A percentile compares a stretch with the other conserved stretches of the same genome.
Evolutionary conservation across 2,797 vertebrate genomes (phyloP).

Genomic region (Scyliorhinus canicula): DNA sequence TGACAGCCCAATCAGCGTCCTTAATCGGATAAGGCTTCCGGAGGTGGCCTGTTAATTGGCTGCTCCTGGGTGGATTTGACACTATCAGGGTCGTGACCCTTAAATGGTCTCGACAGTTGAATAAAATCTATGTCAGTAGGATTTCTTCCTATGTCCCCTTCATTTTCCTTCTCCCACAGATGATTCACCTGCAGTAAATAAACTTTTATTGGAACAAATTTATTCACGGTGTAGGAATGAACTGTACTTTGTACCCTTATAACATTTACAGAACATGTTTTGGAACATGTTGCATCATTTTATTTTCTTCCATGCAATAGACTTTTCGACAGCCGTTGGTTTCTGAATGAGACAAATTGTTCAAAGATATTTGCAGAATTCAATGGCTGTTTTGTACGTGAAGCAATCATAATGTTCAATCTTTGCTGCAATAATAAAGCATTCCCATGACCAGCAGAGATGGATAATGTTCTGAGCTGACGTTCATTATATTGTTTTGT

Average conservation of each 20-base stretch:
- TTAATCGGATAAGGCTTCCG: too few species aligned
- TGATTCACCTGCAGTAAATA: background rate
- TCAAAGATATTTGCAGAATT: background rate
- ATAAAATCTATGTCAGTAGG: too few species aligned
- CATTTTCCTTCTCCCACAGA: background rate
- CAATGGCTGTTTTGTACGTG: background rate
- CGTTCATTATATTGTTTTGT: too few species aligned
- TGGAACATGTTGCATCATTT: background rate
- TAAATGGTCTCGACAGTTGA: too few species aligned
- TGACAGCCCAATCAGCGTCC: too few species aligned
- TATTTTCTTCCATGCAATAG: background rate
- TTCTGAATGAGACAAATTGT: background rate
- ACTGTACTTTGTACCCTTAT: background rate
- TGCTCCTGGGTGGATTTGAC: too few species aligned
- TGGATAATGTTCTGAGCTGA: background rate
- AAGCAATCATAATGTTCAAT: background rate
- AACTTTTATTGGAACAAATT: background rate
- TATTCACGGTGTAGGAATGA: background rate
- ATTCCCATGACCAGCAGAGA: background rate
- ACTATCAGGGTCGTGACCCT: too few species aligned
- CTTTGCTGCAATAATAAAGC: background rate
- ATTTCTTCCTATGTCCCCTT: background rate
- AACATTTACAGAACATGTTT: slow-evolving; percentile 15
- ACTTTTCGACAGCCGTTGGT: background rate
- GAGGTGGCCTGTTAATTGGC: too few species aligned